Percentiles rank a stretch among this genome's conserved stretches.
These are phyloP conservation scores for Chymomyza procnemis DNA, from an alignment of 2,888 invertebrate genomes.

Conservation along the genomic window DNA sequence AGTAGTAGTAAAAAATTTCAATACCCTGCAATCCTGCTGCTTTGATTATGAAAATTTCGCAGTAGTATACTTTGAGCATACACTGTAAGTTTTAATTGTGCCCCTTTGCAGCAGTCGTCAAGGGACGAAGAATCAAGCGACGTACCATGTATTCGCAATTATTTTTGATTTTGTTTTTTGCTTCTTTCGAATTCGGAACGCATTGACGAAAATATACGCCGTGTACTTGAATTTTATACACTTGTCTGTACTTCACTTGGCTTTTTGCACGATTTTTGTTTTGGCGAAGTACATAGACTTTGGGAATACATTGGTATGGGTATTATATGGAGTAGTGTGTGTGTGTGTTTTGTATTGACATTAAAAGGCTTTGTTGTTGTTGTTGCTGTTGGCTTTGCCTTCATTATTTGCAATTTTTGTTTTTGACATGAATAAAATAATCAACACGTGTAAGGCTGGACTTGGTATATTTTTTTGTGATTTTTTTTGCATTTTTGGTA, in stretches of 20 bases:
- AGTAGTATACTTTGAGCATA: neutral
- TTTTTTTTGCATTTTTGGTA: neutral
- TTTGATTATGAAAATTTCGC: too few species aligned
- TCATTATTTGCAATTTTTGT: conserved; percentile 23
- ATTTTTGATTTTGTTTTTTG: conserved; percentile 5
- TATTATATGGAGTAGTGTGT: neutral
- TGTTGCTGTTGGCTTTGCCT: conserved; percentile 8
- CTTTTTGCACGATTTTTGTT: neutral
- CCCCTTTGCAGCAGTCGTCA: neutral
- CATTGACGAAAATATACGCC: conserved; percentile 53
- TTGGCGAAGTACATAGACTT: neutral
- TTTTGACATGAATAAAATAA: conserved; percentile 2
- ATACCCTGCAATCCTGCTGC: too few species aligned
- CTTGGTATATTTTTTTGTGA: conserved; percentile 6
- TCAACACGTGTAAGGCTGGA: neutral
- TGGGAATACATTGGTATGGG: neutral
- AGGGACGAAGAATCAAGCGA: neutral
- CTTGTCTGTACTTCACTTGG: neutral
- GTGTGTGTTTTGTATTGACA: neutral
- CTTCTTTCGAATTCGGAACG: conserved; percentile 17
- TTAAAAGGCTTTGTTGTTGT: neutral
- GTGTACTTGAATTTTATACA: conserved; percentile 51
- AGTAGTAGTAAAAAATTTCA: too few species aligned
- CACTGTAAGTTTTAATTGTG: neutral
- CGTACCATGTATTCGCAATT: neutral